Evolutionary conservation across 1,140 invertebrate species (phyloP), one percentile per base, ranked within the genome.

Genomic region (Cydia amplana): DNA sequence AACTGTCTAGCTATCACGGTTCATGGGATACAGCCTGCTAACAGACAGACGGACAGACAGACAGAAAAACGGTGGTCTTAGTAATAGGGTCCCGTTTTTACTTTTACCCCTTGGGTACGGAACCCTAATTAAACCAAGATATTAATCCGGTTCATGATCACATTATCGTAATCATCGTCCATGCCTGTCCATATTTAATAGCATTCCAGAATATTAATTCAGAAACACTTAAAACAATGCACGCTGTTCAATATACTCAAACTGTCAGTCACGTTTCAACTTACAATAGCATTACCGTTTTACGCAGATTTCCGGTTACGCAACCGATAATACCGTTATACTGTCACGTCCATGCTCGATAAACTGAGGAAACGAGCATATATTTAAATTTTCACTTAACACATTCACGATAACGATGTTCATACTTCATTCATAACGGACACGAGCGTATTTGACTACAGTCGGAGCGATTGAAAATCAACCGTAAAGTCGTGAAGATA

Each of bases 391-490:
- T 74, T 75, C 74, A 78, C 75, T 78, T 78, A 75, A 60, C 74
- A 75, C 72, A 75, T 78, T 74, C 64, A 74, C 63, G 73, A 49
- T 70, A 65, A 78, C 60, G 51, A 67, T 55, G 74, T 78, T 74
- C 77, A 78, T 78, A 75, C 77, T 78, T 78, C 77, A 78, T 78
- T 78, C 77, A 78, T 74, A 67, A 73, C 14, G 28, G 5, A 40
- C 28, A 18, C 65, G 32, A 9, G 32, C 65, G 40, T 70, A 70
- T 70, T 70, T 43, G 65, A 36, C 18, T 7, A 36, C 65, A 16
- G n/a, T 36, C 63, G 25, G 65, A 23, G 18, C 14, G n/a, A 9
- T 46, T 32, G 60, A 78, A 6, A 43, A 25, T 51, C 14, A 63
- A 72, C 55, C 67, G 74, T 77, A 46, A 36, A 7, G n/a, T 18